phyloP scores from a whole-genome alignment of 2,797 vertebrate genomes.

The Erithacus rubecula region DNA sequence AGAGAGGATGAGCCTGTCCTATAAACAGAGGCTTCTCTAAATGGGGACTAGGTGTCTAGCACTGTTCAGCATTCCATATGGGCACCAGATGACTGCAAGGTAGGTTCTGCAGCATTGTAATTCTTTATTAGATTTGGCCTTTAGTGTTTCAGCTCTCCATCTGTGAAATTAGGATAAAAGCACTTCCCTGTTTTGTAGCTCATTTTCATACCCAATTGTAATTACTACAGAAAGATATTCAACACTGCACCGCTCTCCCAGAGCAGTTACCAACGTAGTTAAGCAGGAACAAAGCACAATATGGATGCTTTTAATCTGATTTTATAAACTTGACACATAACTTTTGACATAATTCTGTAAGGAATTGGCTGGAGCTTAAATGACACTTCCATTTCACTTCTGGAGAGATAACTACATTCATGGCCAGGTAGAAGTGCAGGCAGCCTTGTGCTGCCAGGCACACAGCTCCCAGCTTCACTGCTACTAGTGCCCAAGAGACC shows the following conservation, averaged over 20 bases:
- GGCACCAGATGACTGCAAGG: conserved; percentile 34
- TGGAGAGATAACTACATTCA: not conserved
- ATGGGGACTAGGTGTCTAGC: not conserved
- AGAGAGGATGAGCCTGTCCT: not conserved
- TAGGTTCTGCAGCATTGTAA: conserved; percentile 26
- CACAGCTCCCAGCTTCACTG: not conserved
- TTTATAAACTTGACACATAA: conserved; percentile 32
- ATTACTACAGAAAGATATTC: conserved; percentile 45
- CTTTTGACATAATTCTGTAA: not conserved
- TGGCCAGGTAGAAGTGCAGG: not conserved
- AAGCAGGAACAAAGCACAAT: conserved; percentile 50
- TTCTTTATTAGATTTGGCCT: conserved; percentile 59
- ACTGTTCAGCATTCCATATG: conserved; percentile 14
- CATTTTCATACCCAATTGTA: conserved; percentile 44
- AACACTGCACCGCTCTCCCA: conserved; percentile 5
- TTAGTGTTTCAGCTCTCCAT: conserved; percentile 42
- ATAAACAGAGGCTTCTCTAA: not conserved
- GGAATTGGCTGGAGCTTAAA: conserved; percentile 3
- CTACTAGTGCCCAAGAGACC: not conserved
- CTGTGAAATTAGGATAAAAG: conserved; percentile 36
- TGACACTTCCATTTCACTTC: not conserved
- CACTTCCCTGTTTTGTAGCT: conserved; percentile 23
- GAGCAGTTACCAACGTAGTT: conserved; percentile 6
- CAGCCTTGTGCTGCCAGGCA: not conserved
- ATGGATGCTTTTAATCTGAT: conserved; percentile 34